A percentile compares a stretch with the other conserved stretches of the same genome.
phyloP scores from a whole-genome alignment of 2,797 vertebrate genomes.

The Tangara arthus region DNA sequence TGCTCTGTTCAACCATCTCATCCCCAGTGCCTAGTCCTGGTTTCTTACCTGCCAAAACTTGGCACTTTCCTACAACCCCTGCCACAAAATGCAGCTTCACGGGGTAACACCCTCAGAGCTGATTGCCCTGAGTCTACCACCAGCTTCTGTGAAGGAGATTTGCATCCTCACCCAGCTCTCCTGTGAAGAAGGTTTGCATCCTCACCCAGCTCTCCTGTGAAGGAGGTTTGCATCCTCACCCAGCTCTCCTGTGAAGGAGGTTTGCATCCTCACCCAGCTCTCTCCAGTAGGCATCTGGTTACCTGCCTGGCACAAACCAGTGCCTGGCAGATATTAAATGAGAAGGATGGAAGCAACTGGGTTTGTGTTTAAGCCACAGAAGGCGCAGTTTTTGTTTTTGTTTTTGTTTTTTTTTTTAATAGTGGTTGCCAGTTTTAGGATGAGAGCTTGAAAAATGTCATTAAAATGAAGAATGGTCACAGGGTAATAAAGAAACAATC shows the following conservation, averaged over 20 bases:
- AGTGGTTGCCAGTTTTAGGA: not conserved
- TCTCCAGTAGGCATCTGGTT: not conserved
- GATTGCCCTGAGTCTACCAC: not conserved
- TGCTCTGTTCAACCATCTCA: rapidly evolving
- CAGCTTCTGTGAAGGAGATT: not conserved
- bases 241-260: not conserved
- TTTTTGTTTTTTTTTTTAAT: not conserved
- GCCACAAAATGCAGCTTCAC: not conserved
- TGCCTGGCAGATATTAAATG: not conserved
- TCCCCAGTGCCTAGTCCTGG: not conserved
- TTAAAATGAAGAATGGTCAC: constrained; percentile 7
- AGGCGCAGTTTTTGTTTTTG: not conserved
- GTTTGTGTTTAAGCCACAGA: not conserved
- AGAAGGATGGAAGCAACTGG: not conserved
- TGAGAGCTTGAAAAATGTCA: constrained; percentile 11
- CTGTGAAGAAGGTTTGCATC: no score
- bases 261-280: not conserved
- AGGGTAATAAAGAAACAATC: constrained; percentile 51
- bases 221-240: not conserved
- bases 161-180: not conserved
- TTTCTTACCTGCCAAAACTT: not conserved
- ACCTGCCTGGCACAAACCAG: not conserved
- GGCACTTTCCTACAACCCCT: not conserved
- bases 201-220: no score
- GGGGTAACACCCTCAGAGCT: not conserved